phyloP scores from a whole-genome alignment of 1,140 invertebrate genomes.

The Drosophila pallidifrons region DNA sequence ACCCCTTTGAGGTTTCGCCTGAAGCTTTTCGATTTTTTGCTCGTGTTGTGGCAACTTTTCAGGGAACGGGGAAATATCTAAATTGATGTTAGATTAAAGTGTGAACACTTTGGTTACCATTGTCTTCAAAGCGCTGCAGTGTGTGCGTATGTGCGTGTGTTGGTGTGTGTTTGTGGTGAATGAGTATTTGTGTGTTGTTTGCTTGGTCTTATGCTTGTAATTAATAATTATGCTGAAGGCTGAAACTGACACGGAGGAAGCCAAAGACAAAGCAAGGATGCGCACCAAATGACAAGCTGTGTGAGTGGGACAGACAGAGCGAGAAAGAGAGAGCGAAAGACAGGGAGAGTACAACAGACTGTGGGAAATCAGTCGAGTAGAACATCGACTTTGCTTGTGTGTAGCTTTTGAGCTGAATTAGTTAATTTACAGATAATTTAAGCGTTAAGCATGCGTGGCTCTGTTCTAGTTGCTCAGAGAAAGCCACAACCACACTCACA shows the following conservation, averaged over 20 bases:
- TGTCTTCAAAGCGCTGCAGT: conserved; percentile 10
- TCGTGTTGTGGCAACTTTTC: conserved; percentile 9
- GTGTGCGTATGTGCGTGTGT: conserved; percentile 17
- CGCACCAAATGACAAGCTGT: neutral
- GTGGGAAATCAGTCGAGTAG: neutral
- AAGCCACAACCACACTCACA: conserved; percentile 13
- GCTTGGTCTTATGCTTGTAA: conserved; percentile 42
- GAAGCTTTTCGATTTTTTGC: neutral
- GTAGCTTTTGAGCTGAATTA: conserved; percentile 63
- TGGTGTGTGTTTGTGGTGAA: conserved; percentile 6
- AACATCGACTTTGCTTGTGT: conserved; percentile 12
- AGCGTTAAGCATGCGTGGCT: conserved; percentile 67
- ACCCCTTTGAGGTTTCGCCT: conserved; percentile 10
- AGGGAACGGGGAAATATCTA: conserved; percentile 20
- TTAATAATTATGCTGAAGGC: conserved; percentile 59
- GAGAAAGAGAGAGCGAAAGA: neutral
- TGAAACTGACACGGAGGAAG: conserved; percentile 14
- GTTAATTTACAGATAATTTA: conserved; percentile 79
- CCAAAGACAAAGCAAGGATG: conserved; percentile 3
- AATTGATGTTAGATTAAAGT: conserved; percentile 51
- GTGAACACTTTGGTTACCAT: conserved; percentile 22
- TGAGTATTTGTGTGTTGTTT: conserved; percentile 12
- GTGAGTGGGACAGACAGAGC: neutral
- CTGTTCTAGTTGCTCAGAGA: conserved; percentile 20
- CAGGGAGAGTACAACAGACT: neutral